Conservation (phyloP, 1,140 invertebrate genomes). For the Eupristina koningsbergeri region DNA sequence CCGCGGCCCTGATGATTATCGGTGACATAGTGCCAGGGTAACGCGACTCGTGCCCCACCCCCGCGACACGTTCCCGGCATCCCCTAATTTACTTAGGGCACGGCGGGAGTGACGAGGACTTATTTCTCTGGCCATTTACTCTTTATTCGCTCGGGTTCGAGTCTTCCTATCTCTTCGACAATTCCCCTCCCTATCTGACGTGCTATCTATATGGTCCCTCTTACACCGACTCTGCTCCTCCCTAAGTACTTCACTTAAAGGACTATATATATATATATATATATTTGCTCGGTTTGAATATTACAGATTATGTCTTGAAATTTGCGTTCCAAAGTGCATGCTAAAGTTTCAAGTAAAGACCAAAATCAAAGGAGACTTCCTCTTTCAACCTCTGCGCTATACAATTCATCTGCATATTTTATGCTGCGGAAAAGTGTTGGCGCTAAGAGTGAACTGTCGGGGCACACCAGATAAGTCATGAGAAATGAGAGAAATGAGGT, state of each 20-base stretch:
- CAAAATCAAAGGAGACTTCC: constrained; percentile 27
- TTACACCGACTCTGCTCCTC: background rate
- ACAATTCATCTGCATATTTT: constrained; percentile 44
- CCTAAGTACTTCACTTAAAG: constrained; percentile 1
- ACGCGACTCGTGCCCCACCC: background rate
- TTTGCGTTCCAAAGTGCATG: background rate
- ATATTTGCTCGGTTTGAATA: constrained; percentile 33
- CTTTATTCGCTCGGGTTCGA: constrained; percentile 1
- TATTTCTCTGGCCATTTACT: background rate
- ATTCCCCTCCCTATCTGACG: background rate
- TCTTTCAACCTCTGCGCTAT: background rate
- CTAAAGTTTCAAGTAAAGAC: background rate
- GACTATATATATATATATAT: background rate
- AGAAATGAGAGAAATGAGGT: constrained; percentile 44
- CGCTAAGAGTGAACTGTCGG: constrained; percentile 38
- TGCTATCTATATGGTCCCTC: background rate
- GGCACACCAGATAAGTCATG: constrained; percentile 44
- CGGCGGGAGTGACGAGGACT: background rate
- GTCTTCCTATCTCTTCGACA: background rate
- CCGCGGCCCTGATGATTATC: constrained; percentile 27
- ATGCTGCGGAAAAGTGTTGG: constrained; percentile 25
- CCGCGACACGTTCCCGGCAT: constrained; percentile 24
- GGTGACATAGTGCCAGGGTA: background rate
- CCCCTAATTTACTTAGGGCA: constrained; percentile 45
- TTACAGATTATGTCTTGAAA: constrained; percentile 9